Base-by-base conservation (phyloP, 2,888 invertebrate genomes). In the Aphidoletes aphidimyza region DNA sequence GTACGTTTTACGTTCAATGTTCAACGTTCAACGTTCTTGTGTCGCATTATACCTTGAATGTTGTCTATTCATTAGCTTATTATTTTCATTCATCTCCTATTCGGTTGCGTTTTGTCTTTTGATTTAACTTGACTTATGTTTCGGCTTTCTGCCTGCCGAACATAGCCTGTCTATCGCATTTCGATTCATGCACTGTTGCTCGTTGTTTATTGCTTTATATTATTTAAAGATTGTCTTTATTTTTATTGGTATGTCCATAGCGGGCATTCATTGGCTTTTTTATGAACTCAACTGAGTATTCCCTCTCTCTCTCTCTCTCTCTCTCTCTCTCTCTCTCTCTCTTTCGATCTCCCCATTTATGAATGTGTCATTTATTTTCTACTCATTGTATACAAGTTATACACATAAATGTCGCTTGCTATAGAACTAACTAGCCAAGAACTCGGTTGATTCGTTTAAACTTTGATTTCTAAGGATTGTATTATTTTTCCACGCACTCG, bases 291-390 rank as follows among this genome's bases (percentile, higher is more conserved):
- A 26, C 6, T 22, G 54, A 26, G 26, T 26, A n/a, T n/a, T n/a
- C n/a, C n/a, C n/a, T n/a, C n/a, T n/a, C n/a, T n/a, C n/a, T n/a
- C n/a, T n/a, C n/a, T n/a, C n/a, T n/a, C n/a, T n/a, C n/a, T n/a
- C n/a, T n/a, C n/a, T n/a, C n/a, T n/a, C n/a, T n/a, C n/a, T n/a
- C n/a, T n/a, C n/a, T n/a, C n/a, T n/a, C n/a, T n/a, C n/a, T n/a
- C n/a, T n/a, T n/a, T n/a, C n/a, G n/a, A n/a, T n/a, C n/a, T n/a
- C 22, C 54, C n/a, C 3, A 2, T 6, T 78, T 36, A 36, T 78
- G 36, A 9, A 78, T 78, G 36, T 78, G 36, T 78, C 78, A 78
- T 78, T 78, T 78, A 78, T 78, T 78, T 78, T 78, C 36, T 36
- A 36, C 19, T 19, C 36, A 78, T 78, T 78, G 78, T 78, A 42